Conservation (phyloP, 2,797 vertebrate species). For the Bradypodion ventrale region DNA sequence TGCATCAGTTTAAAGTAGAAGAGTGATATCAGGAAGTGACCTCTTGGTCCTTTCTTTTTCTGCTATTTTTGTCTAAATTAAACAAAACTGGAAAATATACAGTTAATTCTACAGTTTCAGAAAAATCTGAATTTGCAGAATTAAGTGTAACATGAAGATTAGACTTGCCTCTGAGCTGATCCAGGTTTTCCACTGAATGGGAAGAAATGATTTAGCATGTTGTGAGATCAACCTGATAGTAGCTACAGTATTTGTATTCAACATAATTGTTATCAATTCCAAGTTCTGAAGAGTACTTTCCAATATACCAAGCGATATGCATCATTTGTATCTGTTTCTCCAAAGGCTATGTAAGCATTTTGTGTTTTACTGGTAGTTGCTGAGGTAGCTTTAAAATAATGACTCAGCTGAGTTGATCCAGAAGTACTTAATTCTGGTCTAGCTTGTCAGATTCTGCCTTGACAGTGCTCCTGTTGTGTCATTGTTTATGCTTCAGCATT, state of each 20-base stretch:
- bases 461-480: not conserved
- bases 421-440: not conserved
- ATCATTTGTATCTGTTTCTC: not conserved
- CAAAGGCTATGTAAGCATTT: not conserved
- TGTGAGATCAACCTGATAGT: not conserved
- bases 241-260: not conserved
- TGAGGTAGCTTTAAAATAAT: constrained; percentile 8
- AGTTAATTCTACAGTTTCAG: too few relatives aligned
- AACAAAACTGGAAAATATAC: not conserved
- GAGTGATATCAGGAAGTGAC: too few relatives aligned
- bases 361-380: not conserved
- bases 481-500: not conserved
- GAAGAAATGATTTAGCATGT: not conserved
- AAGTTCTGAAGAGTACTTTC: not conserved
- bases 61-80: not conserved
- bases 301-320: not conserved
- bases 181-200: not conserved
- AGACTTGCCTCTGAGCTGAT: not conserved
- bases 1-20: not conserved
- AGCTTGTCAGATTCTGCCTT: not conserved
- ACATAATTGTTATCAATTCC: not conserved
- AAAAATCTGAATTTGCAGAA: too few relatives aligned
- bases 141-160: not conserved
- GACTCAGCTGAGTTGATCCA: not conserved
- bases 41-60: not conserved